Percentiles rank a stretch among this genome's conserved stretches.
These are phyloP conservation scores for Cyaniris semiargus DNA, from an alignment of 2,888 invertebrate species.

Conservation along the genomic window DNA sequence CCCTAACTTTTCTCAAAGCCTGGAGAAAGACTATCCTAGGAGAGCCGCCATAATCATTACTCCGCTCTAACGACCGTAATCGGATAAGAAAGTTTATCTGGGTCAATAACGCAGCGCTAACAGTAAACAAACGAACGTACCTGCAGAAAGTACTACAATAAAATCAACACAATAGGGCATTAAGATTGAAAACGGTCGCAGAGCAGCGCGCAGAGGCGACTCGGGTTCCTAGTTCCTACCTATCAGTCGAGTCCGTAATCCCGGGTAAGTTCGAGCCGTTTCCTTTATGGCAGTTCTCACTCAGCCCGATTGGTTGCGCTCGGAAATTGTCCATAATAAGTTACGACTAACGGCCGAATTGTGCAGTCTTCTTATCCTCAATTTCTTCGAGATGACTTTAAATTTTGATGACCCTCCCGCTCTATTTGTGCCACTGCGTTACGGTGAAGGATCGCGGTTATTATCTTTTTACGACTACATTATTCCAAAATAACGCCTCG, in stretches of 20 bases:
- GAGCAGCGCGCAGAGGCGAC: constrained; percentile 53
- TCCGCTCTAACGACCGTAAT: constrained; percentile 3
- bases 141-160: constrained; percentile 30
- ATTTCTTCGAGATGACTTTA: constrained; percentile 56
- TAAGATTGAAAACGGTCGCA: constrained; percentile 56
- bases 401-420: constrained; percentile 55
- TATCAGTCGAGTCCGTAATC: constrained; percentile 47
- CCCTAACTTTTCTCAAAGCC: not conserved
- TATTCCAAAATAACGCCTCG: constrained; percentile 27
- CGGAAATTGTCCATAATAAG: constrained; percentile 69
- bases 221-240: constrained; percentile 53
- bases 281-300: constrained; percentile 70
- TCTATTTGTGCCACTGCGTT: constrained; percentile 37
- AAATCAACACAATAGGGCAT: constrained; percentile 56
- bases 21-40: constrained; percentile 5
- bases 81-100: constrained; percentile 33
- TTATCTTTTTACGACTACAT: constrained; percentile 32
- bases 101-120: constrained; percentile 30
- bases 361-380: constrained; percentile 58
- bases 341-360: constrained; percentile 62
- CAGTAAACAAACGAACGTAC: constrained; percentile 29
- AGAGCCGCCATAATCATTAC: constrained; percentile 23
- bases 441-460: constrained; percentile 31
- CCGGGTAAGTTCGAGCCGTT: constrained; percentile 60
- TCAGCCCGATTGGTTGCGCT: constrained; percentile 69